These are phyloP conservation scores for Julus scandinavius DNA, from an alignment of 2,888 invertebrate genomes.

Conservation along the genomic window DNA sequence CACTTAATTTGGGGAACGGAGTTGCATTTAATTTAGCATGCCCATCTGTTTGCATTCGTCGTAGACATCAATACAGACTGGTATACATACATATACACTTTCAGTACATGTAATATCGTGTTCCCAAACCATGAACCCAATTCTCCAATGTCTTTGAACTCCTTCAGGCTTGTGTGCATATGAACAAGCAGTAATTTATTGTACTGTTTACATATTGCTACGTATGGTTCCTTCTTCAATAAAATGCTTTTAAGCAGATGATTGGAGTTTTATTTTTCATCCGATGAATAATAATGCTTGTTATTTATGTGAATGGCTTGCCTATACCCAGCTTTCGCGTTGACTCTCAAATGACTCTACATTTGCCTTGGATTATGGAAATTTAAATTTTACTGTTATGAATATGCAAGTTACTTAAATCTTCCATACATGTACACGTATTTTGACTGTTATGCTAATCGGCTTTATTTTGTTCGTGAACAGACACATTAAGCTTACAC, in stretches of 20 bases:
- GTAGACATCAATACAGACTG: background rate
- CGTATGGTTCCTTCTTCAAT: background rate
- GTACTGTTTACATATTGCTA: background rate
- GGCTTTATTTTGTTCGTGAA: no score
- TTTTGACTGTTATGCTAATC: no score
- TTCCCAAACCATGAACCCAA: background rate
- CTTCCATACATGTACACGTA: no score
- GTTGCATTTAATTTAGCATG: no score
- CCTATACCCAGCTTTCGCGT: background rate
- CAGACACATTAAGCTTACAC: no score
- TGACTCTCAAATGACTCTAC: background rate
- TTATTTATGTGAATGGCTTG: background rate
- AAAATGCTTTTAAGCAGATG: constrained; percentile 12
- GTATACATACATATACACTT: background rate
- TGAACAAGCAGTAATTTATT: background rate
- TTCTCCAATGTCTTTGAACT: background rate
- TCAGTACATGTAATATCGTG: background rate
- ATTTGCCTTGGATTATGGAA: background rate
- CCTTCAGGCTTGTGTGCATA: background rate
- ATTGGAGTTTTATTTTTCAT: background rate
- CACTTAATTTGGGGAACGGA: background rate
- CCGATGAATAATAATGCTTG: background rate
- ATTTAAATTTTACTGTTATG: background rate
- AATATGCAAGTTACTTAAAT: background rate
- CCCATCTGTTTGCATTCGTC: background rate